Conservation (phyloP, 2,888 invertebrate genomes). For the Pammene aurita region DNA sequence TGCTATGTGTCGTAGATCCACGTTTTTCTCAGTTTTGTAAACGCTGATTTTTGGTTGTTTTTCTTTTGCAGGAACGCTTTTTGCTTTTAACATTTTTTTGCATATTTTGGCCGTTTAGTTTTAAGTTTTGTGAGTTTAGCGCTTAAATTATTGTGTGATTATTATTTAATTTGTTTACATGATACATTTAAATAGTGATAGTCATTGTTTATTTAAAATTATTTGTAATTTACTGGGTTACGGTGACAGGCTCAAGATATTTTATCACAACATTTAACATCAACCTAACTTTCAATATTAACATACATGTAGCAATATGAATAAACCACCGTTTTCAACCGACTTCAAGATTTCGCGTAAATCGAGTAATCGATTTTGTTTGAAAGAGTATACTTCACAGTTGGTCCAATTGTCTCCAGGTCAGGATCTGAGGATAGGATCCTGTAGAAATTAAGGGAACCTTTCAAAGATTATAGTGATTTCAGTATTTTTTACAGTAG, state of each 20-base stretch:
- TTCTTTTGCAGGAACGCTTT: conserved; percentile 45
- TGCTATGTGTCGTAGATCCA: conserved; percentile 55
- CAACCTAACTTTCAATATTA: no score
- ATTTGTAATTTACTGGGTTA: background rate
- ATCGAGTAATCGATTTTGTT: no score
- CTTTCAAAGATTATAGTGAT: no score
- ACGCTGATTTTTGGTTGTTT: conserved; percentile 54
- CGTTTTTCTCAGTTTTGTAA: conserved; percentile 49
- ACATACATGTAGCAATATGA: background rate
- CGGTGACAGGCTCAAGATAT: background rate
- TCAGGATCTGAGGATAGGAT: no score
- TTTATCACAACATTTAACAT: background rate
- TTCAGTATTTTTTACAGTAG: no score
- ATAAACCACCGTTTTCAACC: background rate
- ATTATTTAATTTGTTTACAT: background rate
- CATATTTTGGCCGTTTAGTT: conserved; percentile 1
- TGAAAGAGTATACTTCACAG: no score
- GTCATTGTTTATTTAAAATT: no score
- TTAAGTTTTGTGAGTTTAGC: background rate
- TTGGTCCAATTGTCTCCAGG: no score
- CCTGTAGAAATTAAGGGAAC: no score
- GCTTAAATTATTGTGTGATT: conserved; percentile 19
- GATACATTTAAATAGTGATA: no score
- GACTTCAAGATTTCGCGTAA: no score
- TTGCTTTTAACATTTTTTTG: conserved; percentile 28